Evolutionary conservation across 1,140 invertebrate species (phyloP), one percentile per base, ranked within the genome.

Genomic region (Neodiprion lecontei): DNA sequence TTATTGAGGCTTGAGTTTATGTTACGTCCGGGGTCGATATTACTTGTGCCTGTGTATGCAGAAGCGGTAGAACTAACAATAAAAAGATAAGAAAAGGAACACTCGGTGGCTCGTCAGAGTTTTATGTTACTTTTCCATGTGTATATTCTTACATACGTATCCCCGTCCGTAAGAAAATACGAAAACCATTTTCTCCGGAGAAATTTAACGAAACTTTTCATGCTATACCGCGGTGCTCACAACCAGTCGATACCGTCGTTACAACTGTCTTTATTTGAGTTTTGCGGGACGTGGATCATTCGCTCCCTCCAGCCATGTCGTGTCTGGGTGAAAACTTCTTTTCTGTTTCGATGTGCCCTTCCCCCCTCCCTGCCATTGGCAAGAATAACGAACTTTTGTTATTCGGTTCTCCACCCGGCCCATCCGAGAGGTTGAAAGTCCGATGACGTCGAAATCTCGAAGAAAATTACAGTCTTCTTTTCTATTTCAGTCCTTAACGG

Each of bases 231-330:
- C 53, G 28, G 28, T 40, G 28, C 28, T 40, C 28, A 40, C 28
- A 40, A 40, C 53, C 53, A 17, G 53, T 61, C 53, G n/a, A 61
- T 61, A 61, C n/a, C 53, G n/a, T 8, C 53, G 53, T 61, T 61
- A 61, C 53, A 61, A 61, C 53, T 9, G 53, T 61, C 53, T 61
- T 61, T 61, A 61, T 61, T 61, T 17, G 53, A 61, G 53, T 61
- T 61, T 61, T 12, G 53, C n/a, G 5, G 53, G 53, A 61, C 53
- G 11, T 61, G 53, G 53, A 14, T 61, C 53, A 61, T 17, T 61
- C 11, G 5, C 53, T 61, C 53, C 7, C n/a, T 61, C 11, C 28
- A 40, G 5, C 28, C 28, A 40, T 2, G 1, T 40, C 28, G 28
- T 40, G 28, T 40, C 28, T 61, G 11, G 11, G 11, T 61, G 53